Base-by-base conservation (phyloP, 2,797 vertebrate species). In the Dryobates pubescens region DNA sequence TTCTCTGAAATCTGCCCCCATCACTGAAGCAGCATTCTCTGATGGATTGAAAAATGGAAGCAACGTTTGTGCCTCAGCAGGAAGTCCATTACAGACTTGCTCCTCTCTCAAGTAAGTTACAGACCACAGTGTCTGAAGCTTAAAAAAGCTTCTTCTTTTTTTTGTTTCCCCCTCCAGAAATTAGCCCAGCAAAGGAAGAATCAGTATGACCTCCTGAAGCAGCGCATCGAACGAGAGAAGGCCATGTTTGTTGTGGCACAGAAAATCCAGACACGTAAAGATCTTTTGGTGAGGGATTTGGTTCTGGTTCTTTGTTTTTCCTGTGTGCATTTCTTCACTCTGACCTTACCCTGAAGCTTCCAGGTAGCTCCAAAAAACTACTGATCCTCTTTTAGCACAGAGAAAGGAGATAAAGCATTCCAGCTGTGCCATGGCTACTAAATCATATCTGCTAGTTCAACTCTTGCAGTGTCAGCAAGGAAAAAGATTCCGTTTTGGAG, bases 231-330 rank as follows among this genome's bases (percentile, higher is more conserved):
- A 73, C 96, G 99, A 38, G 99, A 99, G 89, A 99, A 98, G 97
- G 97, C 98, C 94, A 97, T 99, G 98, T 99, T 99, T 84, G 96
- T 99, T 61, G 97, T 99, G 84, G 96, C 97, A 27, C 99, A 99
- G 98, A 99, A 99, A 97, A 99, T 99, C 96, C 99, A 99, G 96
- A 98, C 98, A 13, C 98, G 98, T 47, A 99, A 99, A 96, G 99
- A 99, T 96, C 97, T 99, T 16, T 88, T 99, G 98, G 99, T 99
- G 95, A 98, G 98, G 54, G 49, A 26, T 62, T 90, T 74, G 57
- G 9, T 75, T 77, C 58, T 93, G 73, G 8, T 36, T 62, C n/a
- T 63, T 77, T 59, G n/a, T 67, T 9, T 54, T 64, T 24, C 58
- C 8, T 47, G 24, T 81, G 58, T 65, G 57, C 45, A 49, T 85